Evolutionary conservation across 2,888 invertebrate genomes (phyloP).

Genomic region (Trichogramma evanescens): DNA sequence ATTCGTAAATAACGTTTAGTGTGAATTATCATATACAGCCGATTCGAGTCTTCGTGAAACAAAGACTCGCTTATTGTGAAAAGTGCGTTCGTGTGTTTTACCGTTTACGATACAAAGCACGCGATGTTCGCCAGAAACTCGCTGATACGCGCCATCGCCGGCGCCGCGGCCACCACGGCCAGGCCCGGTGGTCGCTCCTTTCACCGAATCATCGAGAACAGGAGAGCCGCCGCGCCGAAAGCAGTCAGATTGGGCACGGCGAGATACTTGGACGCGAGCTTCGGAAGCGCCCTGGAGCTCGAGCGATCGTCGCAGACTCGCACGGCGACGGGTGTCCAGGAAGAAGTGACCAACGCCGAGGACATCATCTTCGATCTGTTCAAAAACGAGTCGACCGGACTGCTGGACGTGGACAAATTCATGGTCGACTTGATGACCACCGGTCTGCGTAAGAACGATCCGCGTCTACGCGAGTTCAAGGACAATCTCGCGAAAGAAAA

Average conservation of each 20-base stretch:
- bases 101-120: too few relatives aligned
- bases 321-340: constrained; percentile 40
- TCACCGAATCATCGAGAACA: constrained; percentile 22
- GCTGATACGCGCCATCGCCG: too few relatives aligned
- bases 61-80: too few relatives aligned
- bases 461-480: constrained; percentile 81
- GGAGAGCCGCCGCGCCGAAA: constrained; percentile 31
- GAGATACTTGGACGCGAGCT: constrained; percentile 33
- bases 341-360: constrained; percentile 65
- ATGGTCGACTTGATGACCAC: constrained; percentile 79
- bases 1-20: too few relatives aligned
- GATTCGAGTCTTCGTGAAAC: too few relatives aligned
- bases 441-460: constrained; percentile 82
- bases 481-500: constrained; percentile 76
- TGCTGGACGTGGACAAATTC: constrained; percentile 80
- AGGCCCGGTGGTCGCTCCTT: too few relatives aligned
- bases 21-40: too few relatives aligned
- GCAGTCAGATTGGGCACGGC: constrained; percentile 30
- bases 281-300: constrained; percentile 32
- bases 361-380: constrained; percentile 90
- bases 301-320: constrained; percentile 20
- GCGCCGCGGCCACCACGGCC: too few relatives aligned
- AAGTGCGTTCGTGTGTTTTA: too few relatives aligned
- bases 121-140: too few relatives aligned
- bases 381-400: constrained; percentile 72